These are phyloP conservation scores for Nemotelus pantherinus DNA, from an alignment of 2,888 invertebrate genomes.

Conservation along the genomic window DNA sequence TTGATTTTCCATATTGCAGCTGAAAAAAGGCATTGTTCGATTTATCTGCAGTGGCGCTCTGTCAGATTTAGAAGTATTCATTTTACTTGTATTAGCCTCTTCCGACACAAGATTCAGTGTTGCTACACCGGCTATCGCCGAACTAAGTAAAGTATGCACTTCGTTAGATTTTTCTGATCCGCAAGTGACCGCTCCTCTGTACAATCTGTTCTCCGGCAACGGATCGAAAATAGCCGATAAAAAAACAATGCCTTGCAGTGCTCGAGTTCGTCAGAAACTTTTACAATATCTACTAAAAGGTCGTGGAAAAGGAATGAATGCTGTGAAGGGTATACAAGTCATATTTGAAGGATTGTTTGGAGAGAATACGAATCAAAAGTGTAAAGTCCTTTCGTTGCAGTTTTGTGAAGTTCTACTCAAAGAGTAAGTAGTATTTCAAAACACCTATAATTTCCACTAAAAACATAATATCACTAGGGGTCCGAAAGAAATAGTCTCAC, in stretches of 20 bases:
- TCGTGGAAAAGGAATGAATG: conserved; percentile 75
- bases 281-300: conserved; percentile 83
- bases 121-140: conserved; percentile 86
- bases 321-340: conserved; percentile 86
- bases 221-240: conserved; percentile 71
- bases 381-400: conserved; percentile 83
- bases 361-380: conserved; percentile 80
- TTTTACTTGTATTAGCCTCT: conserved; percentile 84
- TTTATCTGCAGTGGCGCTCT: conserved; percentile 84
- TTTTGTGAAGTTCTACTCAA: conserved; percentile 83
- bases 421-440: conserved; percentile 71
- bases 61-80: conserved; percentile 76
- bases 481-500: conserved; percentile 60
- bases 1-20: conserved; percentile 60
- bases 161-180: conserved; percentile 81
- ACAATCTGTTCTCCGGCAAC: conserved; percentile 72
- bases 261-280: conserved; percentile 84
- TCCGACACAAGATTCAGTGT: conserved; percentile 91
- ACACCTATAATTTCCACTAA: neutral
- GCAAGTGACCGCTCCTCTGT: conserved; percentile 78
- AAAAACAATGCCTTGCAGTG: conserved; percentile 81
- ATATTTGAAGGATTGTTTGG: conserved; percentile 90
- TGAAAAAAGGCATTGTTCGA: conserved; percentile 82
- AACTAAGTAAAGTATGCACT: conserved; percentile 78
- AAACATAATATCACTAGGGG: conserved; percentile 55